These are phyloP conservation scores for Pogonocichla stellata DNA, from an alignment of 2,113 vertebrate genomes.

Conservation along the genomic window DNA sequence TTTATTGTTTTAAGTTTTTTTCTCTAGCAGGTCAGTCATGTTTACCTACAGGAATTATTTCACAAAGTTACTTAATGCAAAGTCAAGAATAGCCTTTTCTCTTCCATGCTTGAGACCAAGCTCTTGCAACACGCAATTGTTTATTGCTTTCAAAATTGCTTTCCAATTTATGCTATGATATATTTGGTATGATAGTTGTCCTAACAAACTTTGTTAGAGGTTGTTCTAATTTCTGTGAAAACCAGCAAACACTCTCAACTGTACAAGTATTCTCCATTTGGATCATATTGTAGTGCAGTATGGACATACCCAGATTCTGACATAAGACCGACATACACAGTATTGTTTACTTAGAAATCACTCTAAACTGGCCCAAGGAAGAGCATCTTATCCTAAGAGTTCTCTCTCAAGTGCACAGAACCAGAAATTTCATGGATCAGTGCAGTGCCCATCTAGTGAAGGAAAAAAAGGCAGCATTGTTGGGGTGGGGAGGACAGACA, in stretches of 20 bases:
- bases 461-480: background rate
- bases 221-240: background rate
- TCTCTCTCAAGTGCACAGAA: background rate
- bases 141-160: conserved; percentile 25
- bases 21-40: background rate
- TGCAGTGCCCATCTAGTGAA: background rate
- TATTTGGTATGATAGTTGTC: background rate
- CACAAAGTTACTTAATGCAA: conserved; percentile 39
- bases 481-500: background rate
- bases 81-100: conserved; percentile 23
- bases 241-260: background rate
- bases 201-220: background rate
- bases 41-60: conserved; percentile 16
- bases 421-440: background rate
- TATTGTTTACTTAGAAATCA: background rate
- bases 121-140: conserved; percentile 11
- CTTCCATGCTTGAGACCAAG: background rate
- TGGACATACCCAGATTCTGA: background rate
- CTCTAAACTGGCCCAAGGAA: background rate
- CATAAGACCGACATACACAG: fast-evolving
- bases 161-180: conserved; percentile 13
- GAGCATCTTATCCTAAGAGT: too few relatives aligned
- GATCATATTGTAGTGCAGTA: background rate
- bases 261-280: background rate
- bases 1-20: background rate